Evolutionary conservation across 2,888 invertebrate genomes (phyloP), one percentile per base, ranked within the genome.

Genomic region (Lepidonotus clava): DNA sequence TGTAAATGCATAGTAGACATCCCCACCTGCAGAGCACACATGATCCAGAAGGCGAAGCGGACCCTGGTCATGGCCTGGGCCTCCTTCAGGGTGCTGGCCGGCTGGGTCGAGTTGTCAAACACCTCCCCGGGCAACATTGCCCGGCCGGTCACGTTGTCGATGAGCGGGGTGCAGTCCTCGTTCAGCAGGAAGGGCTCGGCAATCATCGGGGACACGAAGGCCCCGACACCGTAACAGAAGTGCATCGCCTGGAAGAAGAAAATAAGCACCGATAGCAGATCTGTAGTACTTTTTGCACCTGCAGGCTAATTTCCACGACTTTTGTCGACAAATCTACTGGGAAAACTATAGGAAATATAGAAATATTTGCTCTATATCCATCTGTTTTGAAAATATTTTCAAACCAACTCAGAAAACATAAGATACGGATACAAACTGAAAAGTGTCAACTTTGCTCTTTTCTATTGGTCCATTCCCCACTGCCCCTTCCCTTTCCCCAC

Each of bases 191-290:
- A 95, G 0, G 94, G 94, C 46, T 95, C 94, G 1, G 94, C 94
- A 46, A 95, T 94, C 93, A 95, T 92, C 0, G 95, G 95, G 84
- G 94, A 94, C 21, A 95, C 91, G 89, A 95, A 95, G 0, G 95
- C 95, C 1, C 95, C 95, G 21, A 95, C 91, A 0, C 95, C 95
- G 89, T 95, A 95, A 91, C 93, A 95, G 90, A 95, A 95, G 88
- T 95, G 95, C 90, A 95, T 92, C 18, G 95, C 94, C 95, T 95
- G 90, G 8, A 90, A 21, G 21, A 24, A 32, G 32, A 83, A 83
- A 34, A 6, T 6, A 76, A 76, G 8, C 76, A 76, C 32, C 11
- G 18, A 6, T n/a, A 21, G 11, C 14, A n/a, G n/a, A n/a, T n/a
- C n/a, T n/a, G n/a, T n/a, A n/a, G n/a, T n/a, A n/a, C n/a, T n/a